phyloP scores from a whole-genome alignment of 1,140 invertebrate genomes.

The Drosophila ogumai region DNA sequence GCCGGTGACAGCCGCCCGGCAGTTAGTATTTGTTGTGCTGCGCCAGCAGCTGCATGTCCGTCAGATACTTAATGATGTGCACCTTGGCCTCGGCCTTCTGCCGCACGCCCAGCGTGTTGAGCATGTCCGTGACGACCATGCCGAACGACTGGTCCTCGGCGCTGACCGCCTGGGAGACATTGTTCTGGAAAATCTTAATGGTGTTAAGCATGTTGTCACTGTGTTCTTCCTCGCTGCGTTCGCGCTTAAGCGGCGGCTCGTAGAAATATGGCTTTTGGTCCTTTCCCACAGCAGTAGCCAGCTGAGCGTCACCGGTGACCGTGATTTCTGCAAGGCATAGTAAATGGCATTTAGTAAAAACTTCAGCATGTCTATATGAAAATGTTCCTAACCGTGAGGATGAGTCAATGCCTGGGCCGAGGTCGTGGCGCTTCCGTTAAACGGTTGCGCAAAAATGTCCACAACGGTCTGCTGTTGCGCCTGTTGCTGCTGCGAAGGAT shows the following conservation, averaged over 20 bases:
- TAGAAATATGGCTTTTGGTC: conserved; percentile 83
- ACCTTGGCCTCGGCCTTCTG: conserved; percentile 82
- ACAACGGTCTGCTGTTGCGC: conserved; percentile 77
- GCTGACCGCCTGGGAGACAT: conserved; percentile 80
- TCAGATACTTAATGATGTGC: conserved; percentile 83
- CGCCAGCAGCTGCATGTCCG: conserved; percentile 82
- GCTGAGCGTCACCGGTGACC: conserved; percentile 77
- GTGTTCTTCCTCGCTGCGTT: conserved; percentile 78
- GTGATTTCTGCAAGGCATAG: conserved; percentile 68
- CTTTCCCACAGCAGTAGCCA: conserved; percentile 72
- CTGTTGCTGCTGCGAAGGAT: conserved; percentile 78
- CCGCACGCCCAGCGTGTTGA: conserved; percentile 80
- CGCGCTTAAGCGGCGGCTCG: conserved; percentile 78
- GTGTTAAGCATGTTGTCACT: conserved; percentile 82
- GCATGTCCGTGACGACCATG: conserved; percentile 83
- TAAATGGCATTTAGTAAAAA: background rate
- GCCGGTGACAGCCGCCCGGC: conserved; percentile 59
- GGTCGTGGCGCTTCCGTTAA: conserved; percentile 77
- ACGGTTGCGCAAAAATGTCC: conserved; percentile 78
- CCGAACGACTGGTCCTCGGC: conserved; percentile 82
- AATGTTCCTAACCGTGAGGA: conserved; percentile 68
- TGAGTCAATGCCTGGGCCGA: conserved; percentile 77
- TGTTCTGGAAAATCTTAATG: conserved; percentile 82
- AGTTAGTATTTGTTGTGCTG: conserved; percentile 84
- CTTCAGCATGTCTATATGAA: too few relatives aligned